Percentiles rank a stretch among this genome's conserved stretches.
phyloP scores from a whole-genome alignment of 2,113 vertebrate species.

The Saimiri boliviensis region DNA sequence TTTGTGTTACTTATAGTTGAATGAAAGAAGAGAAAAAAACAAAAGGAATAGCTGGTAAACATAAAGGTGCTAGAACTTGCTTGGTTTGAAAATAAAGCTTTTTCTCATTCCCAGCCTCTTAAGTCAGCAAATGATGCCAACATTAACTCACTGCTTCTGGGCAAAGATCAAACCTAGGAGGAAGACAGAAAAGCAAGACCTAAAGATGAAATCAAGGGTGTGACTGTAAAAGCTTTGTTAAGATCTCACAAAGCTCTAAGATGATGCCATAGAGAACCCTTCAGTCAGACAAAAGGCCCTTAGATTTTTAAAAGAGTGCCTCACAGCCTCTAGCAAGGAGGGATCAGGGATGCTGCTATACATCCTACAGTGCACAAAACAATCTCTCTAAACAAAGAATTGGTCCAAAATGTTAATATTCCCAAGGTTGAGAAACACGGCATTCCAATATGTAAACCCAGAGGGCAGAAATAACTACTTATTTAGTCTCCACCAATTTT shows the following conservation, averaged over 20 bases:
- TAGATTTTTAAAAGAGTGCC: not conserved
- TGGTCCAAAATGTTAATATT: not conserved
- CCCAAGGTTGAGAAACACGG: not conserved
- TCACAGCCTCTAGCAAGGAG: not conserved
- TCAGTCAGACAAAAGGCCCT: not conserved
- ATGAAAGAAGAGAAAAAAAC: not conserved
- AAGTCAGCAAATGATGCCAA: not conserved
- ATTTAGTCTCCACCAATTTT: not conserved
- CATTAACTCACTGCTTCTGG: not conserved
- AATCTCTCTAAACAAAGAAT: not conserved
- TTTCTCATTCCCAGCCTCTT: not conserved
- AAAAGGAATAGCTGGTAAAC: not conserved
- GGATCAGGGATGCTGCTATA: not conserved
- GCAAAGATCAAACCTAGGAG: conserved; percentile 4
- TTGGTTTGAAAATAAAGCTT: not conserved
- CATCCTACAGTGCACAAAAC: not conserved
- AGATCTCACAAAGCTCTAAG: not conserved
- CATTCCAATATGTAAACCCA: not conserved
- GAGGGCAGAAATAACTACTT: not conserved
- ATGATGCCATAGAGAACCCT: not conserved
- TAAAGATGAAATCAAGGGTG: not conserved
- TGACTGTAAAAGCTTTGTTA: not conserved
- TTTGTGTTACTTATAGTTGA: not conserved
- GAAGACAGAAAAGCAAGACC: not conserved
- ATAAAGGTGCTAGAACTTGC: not conserved